Evolutionary conservation across 2,888 invertebrate species (phyloP), one percentile per base, ranked within the genome.

Genomic region (Antheraea assamensis): DNA sequence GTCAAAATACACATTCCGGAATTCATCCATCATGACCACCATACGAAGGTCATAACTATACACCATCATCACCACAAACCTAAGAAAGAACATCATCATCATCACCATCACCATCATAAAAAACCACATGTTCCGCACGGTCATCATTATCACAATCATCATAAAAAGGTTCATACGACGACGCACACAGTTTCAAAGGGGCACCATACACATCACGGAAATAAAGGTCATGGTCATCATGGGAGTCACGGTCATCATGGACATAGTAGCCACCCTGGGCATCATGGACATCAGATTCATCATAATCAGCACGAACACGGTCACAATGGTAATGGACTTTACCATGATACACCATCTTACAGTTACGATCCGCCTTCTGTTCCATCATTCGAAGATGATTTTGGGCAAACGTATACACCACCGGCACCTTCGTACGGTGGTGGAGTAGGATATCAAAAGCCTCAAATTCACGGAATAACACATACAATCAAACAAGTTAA

Each of bases 1-100:
- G 90, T 96, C 76, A 95, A 92, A 84, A 87, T 96, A 71, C 92
- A 95, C 83, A 92, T 96, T 15, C 96, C 96, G 27, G 95, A 96
- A 83, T 92, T 96, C 72, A 93, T 95, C 76, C 95, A 96, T 70
- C 95, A 96, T 76, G 95, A 95, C 71, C 92, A 95, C 76, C 96
- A 96, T 81, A 96, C 95, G 13, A 95, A 95, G 82, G 95, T 95
- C 73, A 92, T 96, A 70, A 95, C 95, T 21, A 92, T 96, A 71
- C 96, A 96, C 78, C 94, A 95, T 75, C 95, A 95, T 75, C 92
- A 95, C 71, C 91, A 92, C 71, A 90, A 92, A 75, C 93, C 95
- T 71, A 93, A 95, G 82, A 92, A 94, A 80, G 93, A 94, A 76
- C 92, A 93, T 76, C 92, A 92, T 76, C 90, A 91, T 72, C 85